Base-by-base conservation (phyloP, 2,797 vertebrate species). In the Pachyuromys duprasi region DNA sequence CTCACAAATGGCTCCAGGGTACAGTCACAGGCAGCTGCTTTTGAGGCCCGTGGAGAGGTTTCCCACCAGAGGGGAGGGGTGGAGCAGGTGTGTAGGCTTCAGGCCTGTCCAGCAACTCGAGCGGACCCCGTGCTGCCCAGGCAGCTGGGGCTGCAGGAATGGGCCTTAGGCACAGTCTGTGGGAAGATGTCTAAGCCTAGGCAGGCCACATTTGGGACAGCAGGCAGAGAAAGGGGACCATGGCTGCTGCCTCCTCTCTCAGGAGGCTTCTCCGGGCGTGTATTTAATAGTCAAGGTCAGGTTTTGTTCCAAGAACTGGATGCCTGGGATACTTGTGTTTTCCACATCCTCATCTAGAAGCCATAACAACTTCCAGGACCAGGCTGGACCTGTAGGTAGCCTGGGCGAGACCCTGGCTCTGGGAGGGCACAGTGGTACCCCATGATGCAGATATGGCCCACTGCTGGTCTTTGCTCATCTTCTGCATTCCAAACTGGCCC, bases 271-370 rank as follows among this genome's bases (percentile, higher is more conserved):
- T 88, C 70, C 42, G 90, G 76, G 76, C 86, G 15, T 63, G n/a
- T 82, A 57, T 18, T 78, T 81, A 84, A 76, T 69, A 76, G 62
- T n/a, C 81, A 93, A 75, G 88, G 74, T 75, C 9, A 11, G 84
- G 45, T 39, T 90, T 75, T 82, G 90, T 92, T 97, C 94, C 95
- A 88, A 86, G 11, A 79, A 91, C 62, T 65, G 62, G 70, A 96
- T 96, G 96, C 72, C 90, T 79, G 15, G 86, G 65, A 89, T 74
- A 53, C 17, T 95, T 42, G 0, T 63, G 86, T 88, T 95, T 90
- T 75, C 86, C 82, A 45, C 28, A 74, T 76, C 95, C 81, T 81
- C 69, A 3, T 39, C 57, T 62, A 42, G 83, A 28, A 96, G 90
- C 82, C 96, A 92, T 92, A 84, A 92, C 91, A 83, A 83, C 62